Percentiles rank a stretch among this genome's conserved stretches.
These are phyloP conservation scores for Ophthalmolycus amberensis DNA, from an alignment of 2,113 vertebrate genomes.

Conservation along the genomic window DNA sequence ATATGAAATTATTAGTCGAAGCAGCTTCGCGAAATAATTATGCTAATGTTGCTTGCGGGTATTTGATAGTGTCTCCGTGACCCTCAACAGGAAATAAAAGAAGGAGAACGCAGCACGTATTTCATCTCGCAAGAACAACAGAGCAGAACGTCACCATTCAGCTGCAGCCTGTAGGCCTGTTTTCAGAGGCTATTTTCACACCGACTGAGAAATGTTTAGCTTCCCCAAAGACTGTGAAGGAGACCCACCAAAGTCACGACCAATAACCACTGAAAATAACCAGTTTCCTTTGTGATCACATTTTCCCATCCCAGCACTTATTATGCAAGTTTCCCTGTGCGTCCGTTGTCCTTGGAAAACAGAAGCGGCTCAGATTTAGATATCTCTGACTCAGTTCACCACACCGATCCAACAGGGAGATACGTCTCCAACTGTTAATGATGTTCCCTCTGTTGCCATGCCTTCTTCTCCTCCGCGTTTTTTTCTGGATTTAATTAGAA, in stretches of 20 bases:
- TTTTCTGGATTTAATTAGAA: slow-evolving; percentile 51
- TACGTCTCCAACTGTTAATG: slow-evolving; percentile 42
- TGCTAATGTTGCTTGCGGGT: too few relatives aligned
- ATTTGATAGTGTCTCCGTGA: neutral
- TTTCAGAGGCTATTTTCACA: neutral
- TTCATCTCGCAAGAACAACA: too few relatives aligned
- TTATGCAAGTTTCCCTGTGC: slow-evolving; percentile 21
- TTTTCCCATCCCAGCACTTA: slow-evolving; percentile 3
- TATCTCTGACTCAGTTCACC: slow-evolving; percentile 42
- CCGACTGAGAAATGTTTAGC: neutral
- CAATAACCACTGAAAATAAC: slow-evolving; percentile 7
- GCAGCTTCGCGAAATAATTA: too few relatives aligned
- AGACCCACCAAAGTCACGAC: slow-evolving; percentile 34
- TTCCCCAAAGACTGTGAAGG: neutral
- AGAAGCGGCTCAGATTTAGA: slow-evolving; percentile 18
- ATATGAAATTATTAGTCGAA: neutral
- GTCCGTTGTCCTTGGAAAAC: slow-evolving; percentile 36
- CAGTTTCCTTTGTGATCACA: slow-evolving; percentile 14
- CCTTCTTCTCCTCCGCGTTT: slow-evolving; percentile 18
- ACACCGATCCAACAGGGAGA: slow-evolving; percentile 40
- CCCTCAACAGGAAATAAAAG: neutral
- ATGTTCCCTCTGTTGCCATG: slow-evolving; percentile 10
- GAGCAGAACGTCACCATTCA: too few relatives aligned
- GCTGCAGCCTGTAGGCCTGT: too few relatives aligned
- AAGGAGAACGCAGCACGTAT: too few relatives aligned